Base-by-base conservation (phyloP, 2,888 invertebrate genomes). In the Noctua pronuba region DNA sequence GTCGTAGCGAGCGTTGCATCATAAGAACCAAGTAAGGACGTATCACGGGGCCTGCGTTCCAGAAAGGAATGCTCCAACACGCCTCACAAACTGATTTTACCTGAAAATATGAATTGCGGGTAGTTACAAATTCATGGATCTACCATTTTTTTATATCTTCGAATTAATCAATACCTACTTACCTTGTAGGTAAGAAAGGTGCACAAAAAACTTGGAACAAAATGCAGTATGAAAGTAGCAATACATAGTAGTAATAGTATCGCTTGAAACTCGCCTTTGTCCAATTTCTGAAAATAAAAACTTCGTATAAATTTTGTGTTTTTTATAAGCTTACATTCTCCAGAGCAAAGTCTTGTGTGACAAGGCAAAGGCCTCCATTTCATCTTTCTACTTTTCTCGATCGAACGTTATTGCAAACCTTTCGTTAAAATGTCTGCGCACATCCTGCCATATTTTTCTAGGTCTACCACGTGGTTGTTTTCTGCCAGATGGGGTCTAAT, bases 21-120 rank as follows among this genome's bases (percentile, higher is more conserved):
- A 95, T 92, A 49, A 95, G 90, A 6, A 95, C 89, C 65, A 95
- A 82, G 84, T 95, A 95, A 1, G 94, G 93, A 46, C 94, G 90
- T 62, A 95, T 89, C 35, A 91, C 89, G 1, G 89, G 84, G n/a
- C 91, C 90, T 0, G 92, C 92, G 38, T 93, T 92, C 95, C 95
- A 95, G 78, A 95, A 95, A n/a, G 93, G 92, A 35, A 89, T 91
- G 58, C 91, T 84, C 92, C 92, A 94, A 83, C 95, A 95, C 0
- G 94, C 92, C 24, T 94, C 93, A 64, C 92, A 83, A 16, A 95
- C 85, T n/a, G 94, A 93, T 52, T 79, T 89, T 4, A 93, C 84
- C 94, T 94, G 75, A 71, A 77, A 74, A 78, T 28, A 18, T 46
- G 38, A 70, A 79, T 46, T 35, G 49, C 21, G 64, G 13, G 21